Conservation (phyloP, 2,888 invertebrate genomes). For the Lasioglossum malachurum region DNA sequence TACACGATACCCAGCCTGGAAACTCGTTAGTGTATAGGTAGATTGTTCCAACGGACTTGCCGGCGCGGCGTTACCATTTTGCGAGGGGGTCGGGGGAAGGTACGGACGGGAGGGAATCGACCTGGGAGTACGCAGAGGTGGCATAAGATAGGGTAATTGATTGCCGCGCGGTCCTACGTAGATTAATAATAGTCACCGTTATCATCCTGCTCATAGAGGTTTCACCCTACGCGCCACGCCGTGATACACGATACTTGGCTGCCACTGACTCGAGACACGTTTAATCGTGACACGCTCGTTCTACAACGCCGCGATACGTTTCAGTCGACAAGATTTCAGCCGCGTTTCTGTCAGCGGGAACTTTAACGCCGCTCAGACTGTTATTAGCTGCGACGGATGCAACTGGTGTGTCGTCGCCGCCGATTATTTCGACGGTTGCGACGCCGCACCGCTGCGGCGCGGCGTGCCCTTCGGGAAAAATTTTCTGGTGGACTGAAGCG, state of each 20-base stretch:
- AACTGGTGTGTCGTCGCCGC: conserved; percentile 65
- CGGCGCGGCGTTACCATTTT: conserved; percentile 66
- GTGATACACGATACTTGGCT: conserved; percentile 74
- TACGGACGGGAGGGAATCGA: conserved; percentile 11
- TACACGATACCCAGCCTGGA: conserved; percentile 58
- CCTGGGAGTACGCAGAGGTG: conserved; percentile 56
- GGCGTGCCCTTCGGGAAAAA: not conserved
- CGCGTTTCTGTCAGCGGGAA: conserved; percentile 64
- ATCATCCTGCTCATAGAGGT: conserved; percentile 66
- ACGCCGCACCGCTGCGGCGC: too few species aligned
- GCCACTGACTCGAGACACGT: conserved; percentile 70
- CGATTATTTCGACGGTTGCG: conserved; percentile 21
- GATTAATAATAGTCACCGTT: conserved; percentile 76
- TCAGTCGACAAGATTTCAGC: conserved; percentile 59
- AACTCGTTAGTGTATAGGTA: conserved; percentile 74
- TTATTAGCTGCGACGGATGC: conserved; percentile 57
- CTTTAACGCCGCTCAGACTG: conserved; percentile 50
- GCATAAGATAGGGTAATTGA: conserved; percentile 78
- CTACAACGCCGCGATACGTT: conserved; percentile 52
- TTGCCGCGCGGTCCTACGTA: conserved; percentile 73
- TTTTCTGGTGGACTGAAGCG: too few species aligned
- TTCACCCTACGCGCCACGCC: conserved; percentile 60
- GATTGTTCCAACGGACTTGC: conserved; percentile 71
- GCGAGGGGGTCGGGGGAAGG: conserved; percentile 45
- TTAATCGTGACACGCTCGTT: conserved; percentile 60